Evolutionary conservation across 2,797 vertebrate genomes (phyloP).

Genomic region (Hipposideros larvatus): DNA sequence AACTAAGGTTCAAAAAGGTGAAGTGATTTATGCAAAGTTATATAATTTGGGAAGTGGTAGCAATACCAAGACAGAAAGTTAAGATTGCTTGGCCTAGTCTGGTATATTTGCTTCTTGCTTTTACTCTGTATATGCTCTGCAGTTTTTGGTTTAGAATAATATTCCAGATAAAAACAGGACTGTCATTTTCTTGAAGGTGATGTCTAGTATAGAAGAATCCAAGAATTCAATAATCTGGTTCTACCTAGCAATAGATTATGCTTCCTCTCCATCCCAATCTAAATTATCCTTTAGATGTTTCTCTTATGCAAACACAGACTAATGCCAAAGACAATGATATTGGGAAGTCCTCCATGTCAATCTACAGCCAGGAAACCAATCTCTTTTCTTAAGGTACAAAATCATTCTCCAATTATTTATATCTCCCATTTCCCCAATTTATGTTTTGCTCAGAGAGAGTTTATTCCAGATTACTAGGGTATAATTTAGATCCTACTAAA

Average conservation of each 20-base stretch:
- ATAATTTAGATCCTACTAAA: neutral
- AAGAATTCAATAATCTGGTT: neutral
- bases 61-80: neutral
- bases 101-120: neutral
- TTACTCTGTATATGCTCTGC: neutral
- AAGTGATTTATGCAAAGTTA: slow-evolving; percentile 8
- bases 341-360: neutral
- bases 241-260: neutral
- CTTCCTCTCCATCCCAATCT: neutral
- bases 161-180: neutral
- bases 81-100: neutral
- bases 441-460: neutral
- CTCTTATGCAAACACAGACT: neutral
- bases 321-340: neutral
- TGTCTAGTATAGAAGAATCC: neutral
- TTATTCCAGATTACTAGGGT: neutral
- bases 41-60: neutral
- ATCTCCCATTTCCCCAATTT: neutral
- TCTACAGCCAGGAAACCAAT: neutral
- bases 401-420: neutral
- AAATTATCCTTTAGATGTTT: neutral
- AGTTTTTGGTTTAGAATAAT: neutral
- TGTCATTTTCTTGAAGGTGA: neutral
- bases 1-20: neutral
- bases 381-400: neutral